These are phyloP conservation scores for Drosophila carrolli DNA, from an alignment of 1,140 invertebrate genomes.

Conservation along the genomic window DNA sequence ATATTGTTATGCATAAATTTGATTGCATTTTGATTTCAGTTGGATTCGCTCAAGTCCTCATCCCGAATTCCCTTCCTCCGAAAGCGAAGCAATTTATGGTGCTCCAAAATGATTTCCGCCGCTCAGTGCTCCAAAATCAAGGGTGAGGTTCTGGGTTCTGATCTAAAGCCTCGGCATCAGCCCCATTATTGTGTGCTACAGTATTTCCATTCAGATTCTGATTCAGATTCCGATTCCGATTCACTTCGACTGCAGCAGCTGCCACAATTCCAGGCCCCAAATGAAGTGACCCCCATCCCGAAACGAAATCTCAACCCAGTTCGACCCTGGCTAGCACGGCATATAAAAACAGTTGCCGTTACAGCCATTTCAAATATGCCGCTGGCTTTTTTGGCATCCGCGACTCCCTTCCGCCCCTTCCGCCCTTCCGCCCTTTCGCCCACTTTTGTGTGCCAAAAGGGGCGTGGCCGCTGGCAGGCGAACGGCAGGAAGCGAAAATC, in stretches of 20 bases:
- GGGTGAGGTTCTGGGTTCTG: background rate
- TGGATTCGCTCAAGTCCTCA: slow-evolving; percentile 7
- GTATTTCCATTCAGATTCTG: slow-evolving; percentile 28
- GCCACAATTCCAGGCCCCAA: slow-evolving; percentile 19
- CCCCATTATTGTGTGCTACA: slow-evolving; percentile 31
- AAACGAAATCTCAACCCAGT: background rate
- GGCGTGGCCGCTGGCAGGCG: slow-evolving; percentile 22
- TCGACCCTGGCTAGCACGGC: background rate
- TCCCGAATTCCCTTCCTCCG: background rate
- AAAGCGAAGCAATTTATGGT: slow-evolving; percentile 47
- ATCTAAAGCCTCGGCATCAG: slow-evolving; percentile 3
- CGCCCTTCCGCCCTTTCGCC: background rate
- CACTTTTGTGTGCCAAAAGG: slow-evolving; percentile 31
- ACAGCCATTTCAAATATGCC: slow-evolving; percentile 37
- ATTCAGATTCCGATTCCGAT: slow-evolving; percentile 8
- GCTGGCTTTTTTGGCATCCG: slow-evolving; percentile 45
- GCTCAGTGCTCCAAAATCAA: slow-evolving; percentile 12
- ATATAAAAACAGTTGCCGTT: slow-evolving; percentile 32
- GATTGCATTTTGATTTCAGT: slow-evolving; percentile 53
- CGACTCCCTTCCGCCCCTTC: background rate
- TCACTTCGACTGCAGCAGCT: slow-evolving; percentile 5
- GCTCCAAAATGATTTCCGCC: slow-evolving; percentile 50
- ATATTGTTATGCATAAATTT: slow-evolving; percentile 58
- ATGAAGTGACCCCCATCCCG: slow-evolving; percentile 9
- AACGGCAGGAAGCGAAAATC: slow-evolving; percentile 23